Conservation (phyloP, 2,113 vertebrate genomes). For the Nothoprocta perdicaria region DNA sequence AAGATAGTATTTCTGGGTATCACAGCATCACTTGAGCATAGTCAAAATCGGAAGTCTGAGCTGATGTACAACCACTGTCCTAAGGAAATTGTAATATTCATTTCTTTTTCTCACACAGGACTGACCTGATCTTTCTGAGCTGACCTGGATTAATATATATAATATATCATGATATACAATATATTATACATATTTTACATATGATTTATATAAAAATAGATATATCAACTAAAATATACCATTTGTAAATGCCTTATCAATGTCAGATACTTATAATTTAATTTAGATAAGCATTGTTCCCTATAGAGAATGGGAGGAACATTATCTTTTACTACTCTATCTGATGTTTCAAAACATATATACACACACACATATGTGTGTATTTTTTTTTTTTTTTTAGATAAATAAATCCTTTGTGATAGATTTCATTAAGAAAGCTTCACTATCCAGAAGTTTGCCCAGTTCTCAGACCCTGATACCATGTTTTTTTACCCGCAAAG, state of each 20-base stretch:
- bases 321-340: background rate
- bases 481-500: background rate
- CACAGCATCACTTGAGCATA: background rate
- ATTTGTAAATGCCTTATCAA: background rate
- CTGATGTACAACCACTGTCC: background rate
- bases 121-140: background rate
- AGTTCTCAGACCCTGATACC: background rate
- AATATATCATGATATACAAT: background rate
- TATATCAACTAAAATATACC: background rate
- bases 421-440: background rate
- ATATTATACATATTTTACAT: too few species aligned
- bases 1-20: background rate
- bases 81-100: background rate
- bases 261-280: background rate
- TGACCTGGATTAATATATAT: background rate
- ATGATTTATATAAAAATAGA: too few species aligned
- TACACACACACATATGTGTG: background rate
- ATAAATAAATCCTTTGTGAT: background rate
- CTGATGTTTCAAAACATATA: background rate
- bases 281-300: background rate
- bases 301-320: background rate
- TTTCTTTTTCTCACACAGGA: background rate
- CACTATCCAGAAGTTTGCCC: background rate
- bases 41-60: background rate
- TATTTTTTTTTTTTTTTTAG: background rate